Evolutionary conservation across 2,113 vertebrate genomes (phyloP).

Genomic region (Vicugna pacos): DNA sequence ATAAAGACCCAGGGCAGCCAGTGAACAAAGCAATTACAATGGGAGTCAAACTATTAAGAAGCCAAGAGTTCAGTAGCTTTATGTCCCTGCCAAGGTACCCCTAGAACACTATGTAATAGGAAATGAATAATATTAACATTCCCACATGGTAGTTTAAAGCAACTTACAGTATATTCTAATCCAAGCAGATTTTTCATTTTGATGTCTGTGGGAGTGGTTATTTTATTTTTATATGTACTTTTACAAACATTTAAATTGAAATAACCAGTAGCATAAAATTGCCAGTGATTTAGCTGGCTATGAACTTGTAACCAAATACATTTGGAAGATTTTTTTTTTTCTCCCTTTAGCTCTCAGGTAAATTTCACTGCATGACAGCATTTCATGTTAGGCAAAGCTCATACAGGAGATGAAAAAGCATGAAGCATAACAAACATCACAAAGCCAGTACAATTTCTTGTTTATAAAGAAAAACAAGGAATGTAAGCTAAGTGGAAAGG

Average conservation of each 20-base stretch:
- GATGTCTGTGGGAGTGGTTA: conserved; percentile 84
- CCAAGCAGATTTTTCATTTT: conserved; percentile 79
- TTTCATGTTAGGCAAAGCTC: conserved; percentile 84
- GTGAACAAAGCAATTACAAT: conserved; percentile 85
- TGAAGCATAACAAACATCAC: conserved; percentile 79
- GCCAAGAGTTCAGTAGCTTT: conserved; percentile 81
- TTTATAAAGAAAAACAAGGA: conserved; percentile 85
- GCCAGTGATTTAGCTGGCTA: conserved; percentile 82
- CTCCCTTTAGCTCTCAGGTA: conserved; percentile 84
- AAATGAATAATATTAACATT: conserved; percentile 68
- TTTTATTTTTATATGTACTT: conserved; percentile 85
- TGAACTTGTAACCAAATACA: conserved; percentile 84
- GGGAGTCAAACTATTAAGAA: conserved; percentile 80
- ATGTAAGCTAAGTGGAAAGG: conserved; percentile 85
- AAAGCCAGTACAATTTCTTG: conserved; percentile 84
- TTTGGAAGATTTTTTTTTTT: conserved; percentile 73
- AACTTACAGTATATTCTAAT: conserved; percentile 82
- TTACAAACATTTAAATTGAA: conserved; percentile 87
- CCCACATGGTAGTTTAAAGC: conserved; percentile 73
- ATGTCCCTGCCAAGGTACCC: conserved; percentile 69
- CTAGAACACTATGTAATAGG: conserved; percentile 70
- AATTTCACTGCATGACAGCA: conserved; percentile 81
- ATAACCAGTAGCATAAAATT: conserved; percentile 87
- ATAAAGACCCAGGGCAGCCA: conserved; percentile 79
- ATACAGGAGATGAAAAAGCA: conserved; percentile 84